Evolutionary conservation across 2,113 vertebrate species (phyloP).

Genomic region (Oryctolagus cuniculus): mOryCun1.1 NC_091432.1:107180501-107181000

Average conservation of each 20-base stretch:
- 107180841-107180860: background rate
- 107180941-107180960: background rate
- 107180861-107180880: background rate
- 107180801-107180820: background rate
- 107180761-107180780: background rate
- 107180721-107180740: conserved; percentile 52
- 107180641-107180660: conserved; percentile 11
- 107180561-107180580: conserved; percentile 38
- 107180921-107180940: background rate
- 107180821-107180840: conserved; percentile 37
- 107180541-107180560: conserved; percentile 18
- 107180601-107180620: background rate
- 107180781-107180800: background rate
- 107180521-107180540: conserved; percentile 27
- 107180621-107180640: conserved; percentile 59
- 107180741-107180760: background rate
- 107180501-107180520: background rate
- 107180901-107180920: background rate
- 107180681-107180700: background rate
- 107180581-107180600: background rate
- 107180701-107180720: background rate
- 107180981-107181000: conserved; percentile 3
- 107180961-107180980: conserved; percentile 21
- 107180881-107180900: conserved; percentile 17
- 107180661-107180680: background rate